Evolutionary conservation across 35 echinoderm and acorn worm genomes (phyloP), one percentile per base, ranked within the genome.

Genomic region (Anneissia japonica): DNA sequence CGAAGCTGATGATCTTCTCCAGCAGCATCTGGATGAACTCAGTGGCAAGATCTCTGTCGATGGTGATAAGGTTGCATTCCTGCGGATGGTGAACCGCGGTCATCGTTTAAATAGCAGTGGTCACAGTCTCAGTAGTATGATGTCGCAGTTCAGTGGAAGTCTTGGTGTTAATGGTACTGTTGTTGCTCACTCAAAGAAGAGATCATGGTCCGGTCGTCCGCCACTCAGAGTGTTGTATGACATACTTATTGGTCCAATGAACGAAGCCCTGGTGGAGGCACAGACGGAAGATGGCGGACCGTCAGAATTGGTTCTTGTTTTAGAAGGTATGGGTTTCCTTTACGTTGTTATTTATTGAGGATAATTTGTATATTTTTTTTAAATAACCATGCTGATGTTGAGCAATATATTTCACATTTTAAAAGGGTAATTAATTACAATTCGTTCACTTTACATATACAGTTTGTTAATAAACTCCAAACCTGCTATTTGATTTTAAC

Each of bases 251-350:
- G 89, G 88, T 39, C 96, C 96, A 1, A 86, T 99, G 79, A 92
- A 99, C 55, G 92, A 99, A 72, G 81, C 79, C 17, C 74, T 99
- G 0, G 82, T 75, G 35, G 40, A 94, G 36, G 82, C 86, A 26
- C 87, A 99, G 46, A 80, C 81, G 23, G 80, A 79, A n/a, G 86
- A 90, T 26, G 91, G 88, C 0, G 85, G 89, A 64, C 76, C 86
- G 36, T 79, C 84, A 41, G 92, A 99, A 79, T 33, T 99, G 36
- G 92, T 99, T 0, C 79, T 99, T 33, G 96, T 99, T 51, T 75
- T 99, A 77, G 91, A 99, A 94, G 96, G 96, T 99, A 79, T 76
- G 77, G n/a, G n/a, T n/a, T n/a, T n/a, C n/a, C n/a, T n/a, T n/a
- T n/a, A n/a, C n/a, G n/a, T n/a, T n/a, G n/a, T n/a, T n/a, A n/a